Percentiles rank a stretch among this genome's conserved stretches.
Evolutionary conservation across 2,113 vertebrate genomes (phyloP).

Genomic region (Ceuthmochares aereus): DNA sequence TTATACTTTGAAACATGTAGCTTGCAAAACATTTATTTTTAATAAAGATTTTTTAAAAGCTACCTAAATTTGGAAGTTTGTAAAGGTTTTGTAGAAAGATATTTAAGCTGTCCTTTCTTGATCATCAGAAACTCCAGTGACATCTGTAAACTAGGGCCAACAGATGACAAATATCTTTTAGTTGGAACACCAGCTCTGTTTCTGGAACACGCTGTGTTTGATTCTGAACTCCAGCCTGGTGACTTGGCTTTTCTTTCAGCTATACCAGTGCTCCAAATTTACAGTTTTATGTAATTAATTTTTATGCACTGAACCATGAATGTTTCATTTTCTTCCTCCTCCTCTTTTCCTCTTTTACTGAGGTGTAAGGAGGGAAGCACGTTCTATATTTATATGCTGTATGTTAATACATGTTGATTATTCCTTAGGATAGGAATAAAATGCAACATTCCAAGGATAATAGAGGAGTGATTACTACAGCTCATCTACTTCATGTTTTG

Average conservation of each 20-base stretch:
- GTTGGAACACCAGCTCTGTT: not conserved
- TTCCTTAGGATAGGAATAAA: not conserved
- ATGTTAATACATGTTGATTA: not conserved
- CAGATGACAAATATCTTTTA: not conserved
- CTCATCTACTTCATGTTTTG: not conserved
- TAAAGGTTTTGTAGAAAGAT: not conserved
- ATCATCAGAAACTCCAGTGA: not conserved
- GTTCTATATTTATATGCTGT: not conserved
- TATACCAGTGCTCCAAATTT: not conserved
- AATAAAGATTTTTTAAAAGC: not conserved
- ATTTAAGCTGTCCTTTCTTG: not conserved
- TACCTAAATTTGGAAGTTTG: not conserved
- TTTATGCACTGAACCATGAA: not conserved
- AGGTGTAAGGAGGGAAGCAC: not conserved
- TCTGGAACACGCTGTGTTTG: constrained; percentile 6
- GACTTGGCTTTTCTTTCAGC: constrained; percentile 24
- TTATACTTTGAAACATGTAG: not conserved
- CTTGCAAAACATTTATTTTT: not conserved
- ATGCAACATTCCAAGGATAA: not conserved
- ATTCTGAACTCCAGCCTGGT: not conserved
- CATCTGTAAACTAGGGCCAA: not conserved
- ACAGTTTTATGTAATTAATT: not conserved
- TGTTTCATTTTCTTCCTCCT: not conserved
- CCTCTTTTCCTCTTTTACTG: not conserved
- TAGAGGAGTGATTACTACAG: not conserved